Percentiles rank a stretch among this genome's conserved stretches.
These are phyloP conservation scores for Bombus balteatus DNA, from an alignment of 1,140 invertebrate genomes.

Conservation along the genomic window DNA sequence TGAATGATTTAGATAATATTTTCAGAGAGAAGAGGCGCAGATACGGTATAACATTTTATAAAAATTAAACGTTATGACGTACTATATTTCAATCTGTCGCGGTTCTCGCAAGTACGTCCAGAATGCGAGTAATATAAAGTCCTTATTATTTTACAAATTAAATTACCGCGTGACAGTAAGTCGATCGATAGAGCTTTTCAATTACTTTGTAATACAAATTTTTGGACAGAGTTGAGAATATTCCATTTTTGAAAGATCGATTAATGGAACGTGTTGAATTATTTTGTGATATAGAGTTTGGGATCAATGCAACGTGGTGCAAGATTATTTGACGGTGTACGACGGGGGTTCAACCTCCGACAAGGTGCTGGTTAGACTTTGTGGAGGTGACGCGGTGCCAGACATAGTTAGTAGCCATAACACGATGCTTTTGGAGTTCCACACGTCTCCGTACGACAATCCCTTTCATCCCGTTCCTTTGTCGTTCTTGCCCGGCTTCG, in stretches of 20 bases:
- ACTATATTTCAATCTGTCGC: too few species aligned
- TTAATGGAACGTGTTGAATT: not conserved
- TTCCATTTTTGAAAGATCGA: not conserved
- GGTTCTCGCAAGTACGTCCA: too few species aligned
- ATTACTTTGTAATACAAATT: not conserved
- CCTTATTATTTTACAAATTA: too few species aligned
- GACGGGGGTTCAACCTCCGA: constrained; percentile 89
- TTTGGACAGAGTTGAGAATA: not conserved
- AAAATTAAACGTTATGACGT: too few species aligned
- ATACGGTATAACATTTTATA: too few species aligned
- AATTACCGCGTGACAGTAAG: too few species aligned
- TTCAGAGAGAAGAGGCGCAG: too few species aligned
- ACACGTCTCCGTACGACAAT: constrained; percentile 91
- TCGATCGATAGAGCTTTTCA: too few species aligned
- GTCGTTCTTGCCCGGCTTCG: constrained; percentile 90
- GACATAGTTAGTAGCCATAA: constrained; percentile 91
- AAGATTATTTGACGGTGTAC: constrained; percentile 92
- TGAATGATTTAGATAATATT: too few species aligned
- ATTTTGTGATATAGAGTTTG: constrained; percentile 85
- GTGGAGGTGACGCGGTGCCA: constrained; percentile 91
- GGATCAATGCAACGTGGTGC: constrained; percentile 91
- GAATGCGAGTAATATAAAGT: too few species aligned
- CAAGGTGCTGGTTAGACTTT: constrained; percentile 89
- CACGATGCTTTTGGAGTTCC: constrained; percentile 91
- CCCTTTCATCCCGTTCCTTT: constrained; percentile 90